Evolutionary conservation across 2,113 vertebrate genomes (phyloP), one percentile per base, ranked within the genome.

Genomic region (Paraplagusia blochii): DNA sequence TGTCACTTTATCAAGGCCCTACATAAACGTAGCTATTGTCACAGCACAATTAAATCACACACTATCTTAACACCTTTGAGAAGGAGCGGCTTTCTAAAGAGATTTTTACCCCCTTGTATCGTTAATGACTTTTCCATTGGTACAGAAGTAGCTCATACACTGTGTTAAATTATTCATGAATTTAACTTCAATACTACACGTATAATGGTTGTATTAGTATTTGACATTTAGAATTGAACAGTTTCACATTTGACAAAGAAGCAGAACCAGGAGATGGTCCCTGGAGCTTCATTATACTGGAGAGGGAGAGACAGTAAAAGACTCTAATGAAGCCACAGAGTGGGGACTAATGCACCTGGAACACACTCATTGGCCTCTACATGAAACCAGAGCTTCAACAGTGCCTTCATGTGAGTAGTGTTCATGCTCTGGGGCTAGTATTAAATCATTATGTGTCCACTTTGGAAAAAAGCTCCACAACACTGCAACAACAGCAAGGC

Each of bases 291-390:
- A 34, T 38, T 54, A 54, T 29, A 17, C 11, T 0, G 40, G 42
- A 57, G 16, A 49, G 48, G 40, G 43, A 49, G 48, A 45, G 43
- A 43, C 17, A 17, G 47, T 45, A 56, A 66, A 75, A 61, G 29
- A 47, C 62, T 70, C 9, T 74, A 57, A 63, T 50, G 35, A 11
- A 16, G 45, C 43, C 46, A 66, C 15, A 63, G 53, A 55, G 58
- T 53, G 34, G 16, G 57, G 15, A 22, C 53, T 55, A 54, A 64
- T 51, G 53, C 45, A 55, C 38, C 54, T 33, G 49, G 53, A 11
- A 11, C 16, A 5, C 1, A 9, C 40, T 57, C 49, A 50, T 44
- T 38, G 53, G 34, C 58, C 43, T 60, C 53, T 55, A 40, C 61
- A 39, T 12, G 35, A 14, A 51, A 6, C 11, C 11, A 14, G 11